These are phyloP conservation scores for Anastrepha ludens DNA, from an alignment of 1,140 invertebrate genomes.

Conservation along the genomic window DNA sequence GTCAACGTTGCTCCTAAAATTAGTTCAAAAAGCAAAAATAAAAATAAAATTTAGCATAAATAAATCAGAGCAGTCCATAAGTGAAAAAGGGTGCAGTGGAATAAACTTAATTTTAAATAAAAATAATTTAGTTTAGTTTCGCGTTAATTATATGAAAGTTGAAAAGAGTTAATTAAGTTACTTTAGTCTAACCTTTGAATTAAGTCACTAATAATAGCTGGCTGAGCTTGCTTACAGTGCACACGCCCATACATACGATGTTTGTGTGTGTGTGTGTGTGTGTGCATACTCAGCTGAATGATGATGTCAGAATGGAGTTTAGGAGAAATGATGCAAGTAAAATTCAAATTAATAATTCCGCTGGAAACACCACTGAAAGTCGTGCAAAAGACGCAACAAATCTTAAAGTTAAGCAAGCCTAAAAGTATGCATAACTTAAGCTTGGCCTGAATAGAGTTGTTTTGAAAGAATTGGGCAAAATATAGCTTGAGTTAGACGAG, in stretches of 20 bases:
- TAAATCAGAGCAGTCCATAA: not conserved
- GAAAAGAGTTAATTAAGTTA: conserved; percentile 14
- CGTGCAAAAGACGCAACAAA: too few relatives aligned
- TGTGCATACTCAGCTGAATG: not conserved
- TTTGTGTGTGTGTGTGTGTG: not conserved
- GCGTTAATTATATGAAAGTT: conserved; percentile 28
- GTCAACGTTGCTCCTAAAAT: conserved; percentile 18
- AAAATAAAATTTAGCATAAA: not conserved
- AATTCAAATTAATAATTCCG: too few relatives aligned
- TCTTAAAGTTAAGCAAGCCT: not conserved
- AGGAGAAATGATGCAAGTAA: too few relatives aligned
- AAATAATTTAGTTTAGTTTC: conserved; percentile 27
- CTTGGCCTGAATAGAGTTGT: too few relatives aligned
- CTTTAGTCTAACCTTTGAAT: not conserved
- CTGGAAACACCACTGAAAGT: too few relatives aligned
- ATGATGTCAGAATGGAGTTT: too few relatives aligned
- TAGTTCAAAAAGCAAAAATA: not conserved
- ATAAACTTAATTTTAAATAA: conserved; percentile 46
- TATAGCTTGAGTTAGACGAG: too few relatives aligned
- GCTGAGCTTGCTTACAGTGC: not conserved
- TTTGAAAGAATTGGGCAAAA: too few relatives aligned
- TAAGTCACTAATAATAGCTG: not conserved
- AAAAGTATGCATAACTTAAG: not conserved
- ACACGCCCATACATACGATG: not conserved
- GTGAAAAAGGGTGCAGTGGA: conserved; percentile 38